Base-by-base conservation (phyloP, 1,140 invertebrate genomes). In the Carcinoscorpius rotundicauda region DNA sequence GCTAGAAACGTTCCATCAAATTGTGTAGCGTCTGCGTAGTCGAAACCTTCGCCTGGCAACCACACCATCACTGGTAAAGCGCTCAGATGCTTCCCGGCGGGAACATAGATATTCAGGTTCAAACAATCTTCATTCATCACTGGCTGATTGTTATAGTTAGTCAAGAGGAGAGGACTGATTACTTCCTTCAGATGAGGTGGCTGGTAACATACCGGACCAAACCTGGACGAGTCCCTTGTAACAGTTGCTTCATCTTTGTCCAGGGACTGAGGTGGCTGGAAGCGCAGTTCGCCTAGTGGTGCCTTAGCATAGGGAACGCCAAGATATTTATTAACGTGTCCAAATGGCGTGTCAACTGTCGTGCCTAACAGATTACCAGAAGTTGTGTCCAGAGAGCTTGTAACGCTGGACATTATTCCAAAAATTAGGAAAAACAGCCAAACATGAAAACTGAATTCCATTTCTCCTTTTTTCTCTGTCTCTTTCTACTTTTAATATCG, bases 21-120 rank as follows among this genome's bases (percentile, higher is more conserved):
- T 62, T 75, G 71, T 5, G 58, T 59, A 3, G 69, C 69, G 67
- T 74, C 74, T 8, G 72, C 74, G 65, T 65, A 75, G 58, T 71
- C 68, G 58, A 68, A 74, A 5, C 73, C 73, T 66, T 73, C 72
- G 4, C 73, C 73, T 10, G 73, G 69, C 6, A 75, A 53, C 70
- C 71, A 73, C 4, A 75, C 64, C 65, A 75, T 71, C 3, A 74
- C 68, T 9, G 73, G 71, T 3, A 71, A 48, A 83, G 72, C 87
- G 83, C 5, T 61, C 29, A 56, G 10, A 1, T 5, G 51, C 11
- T 0, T 5, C 29, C 62, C 55, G 6, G n/a, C 49, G 9, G 73
- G 73, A 51, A 67, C 65, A 61, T 70, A 74, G 8, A 75, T 64
- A 60, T 73, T 75, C 9, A 75, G 58, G 52, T 69, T 69, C 3